These are phyloP conservation scores for Sclerodermus sp. DNA, from an alignment of 2,888 invertebrate species.

Conservation along the genomic window DNA sequence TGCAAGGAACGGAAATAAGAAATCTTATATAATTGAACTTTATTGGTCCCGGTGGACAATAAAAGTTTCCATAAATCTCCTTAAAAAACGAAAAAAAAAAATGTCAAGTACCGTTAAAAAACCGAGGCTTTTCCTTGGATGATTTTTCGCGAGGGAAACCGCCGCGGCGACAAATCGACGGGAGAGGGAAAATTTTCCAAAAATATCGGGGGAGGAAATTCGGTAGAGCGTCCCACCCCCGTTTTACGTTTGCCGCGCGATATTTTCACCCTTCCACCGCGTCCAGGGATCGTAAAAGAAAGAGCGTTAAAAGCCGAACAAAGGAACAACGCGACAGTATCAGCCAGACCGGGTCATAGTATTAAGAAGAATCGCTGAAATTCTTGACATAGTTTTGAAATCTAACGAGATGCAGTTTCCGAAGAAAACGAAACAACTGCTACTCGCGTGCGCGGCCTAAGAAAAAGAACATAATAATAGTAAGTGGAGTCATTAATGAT, in stretches of 20 bases:
- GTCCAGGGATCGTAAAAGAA: too few species aligned
- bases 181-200: background rate
- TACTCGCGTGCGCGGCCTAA: constrained; percentile 10
- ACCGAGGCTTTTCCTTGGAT: too few species aligned
- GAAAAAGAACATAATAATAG: constrained; percentile 13
- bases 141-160: background rate
- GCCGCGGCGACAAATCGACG: too few species aligned
- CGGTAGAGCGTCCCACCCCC: too few species aligned
- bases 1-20: too few species aligned
- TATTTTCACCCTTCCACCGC: too few species aligned
- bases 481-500: constrained; percentile 27
- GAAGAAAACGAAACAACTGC: constrained; percentile 6
- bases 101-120: too few species aligned
- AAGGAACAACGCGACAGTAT: background rate
- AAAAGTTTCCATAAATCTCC: too few species aligned
- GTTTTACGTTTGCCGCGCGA: background rate
- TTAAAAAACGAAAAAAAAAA: background rate
- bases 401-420: constrained; percentile 3
- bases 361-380: background rate
- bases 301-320: background rate
- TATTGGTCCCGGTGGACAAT: too few species aligned
- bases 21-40: too few species aligned
- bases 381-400: constrained; percentile 3
- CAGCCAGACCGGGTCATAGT: too few species aligned
- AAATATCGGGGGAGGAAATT: too few species aligned